A percentile compares a stretch with the other conserved stretches of the same genome.
Evolutionary conservation across 2,113 vertebrate species (phyloP).

Genomic region (Gavialis gangeticus): DNA sequence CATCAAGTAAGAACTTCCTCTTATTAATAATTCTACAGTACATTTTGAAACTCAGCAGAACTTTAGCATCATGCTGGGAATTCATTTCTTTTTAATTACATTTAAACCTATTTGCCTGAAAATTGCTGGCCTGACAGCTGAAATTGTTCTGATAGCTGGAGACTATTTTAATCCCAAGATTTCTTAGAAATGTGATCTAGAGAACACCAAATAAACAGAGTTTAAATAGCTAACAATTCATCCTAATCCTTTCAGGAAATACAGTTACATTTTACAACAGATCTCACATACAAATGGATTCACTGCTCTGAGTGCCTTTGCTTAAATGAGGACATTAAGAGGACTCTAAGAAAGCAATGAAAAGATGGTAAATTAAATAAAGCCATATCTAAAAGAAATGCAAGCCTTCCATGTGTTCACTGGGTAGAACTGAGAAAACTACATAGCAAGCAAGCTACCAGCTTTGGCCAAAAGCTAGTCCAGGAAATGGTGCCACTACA

Average conservation of each 20-base stretch:
- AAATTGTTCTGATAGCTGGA: conserved; percentile 35
- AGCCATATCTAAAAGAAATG: not conserved
- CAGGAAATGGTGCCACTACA: not conserved
- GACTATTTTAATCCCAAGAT: conserved; percentile 36
- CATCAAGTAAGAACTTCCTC: not conserved
- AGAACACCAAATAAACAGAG: not conserved
- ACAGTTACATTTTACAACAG: not conserved
- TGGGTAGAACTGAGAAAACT: not conserved
- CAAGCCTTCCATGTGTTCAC: not conserved
- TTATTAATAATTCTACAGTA: not conserved
- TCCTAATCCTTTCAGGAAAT: not conserved
- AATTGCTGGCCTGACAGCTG: conserved; percentile 28
- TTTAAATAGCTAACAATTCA: not conserved
- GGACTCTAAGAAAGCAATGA: not conserved
- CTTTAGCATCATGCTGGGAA: not conserved
- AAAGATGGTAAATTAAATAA: not conserved
- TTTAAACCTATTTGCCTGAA: conserved; percentile 9
- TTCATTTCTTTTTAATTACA: conserved; percentile 22
- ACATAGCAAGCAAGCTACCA: not conserved
- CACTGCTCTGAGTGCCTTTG: not conserved
- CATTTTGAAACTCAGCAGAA: not conserved
- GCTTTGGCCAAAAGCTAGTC: not conserved
- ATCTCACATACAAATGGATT: not conserved
- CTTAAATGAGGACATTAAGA: not conserved
- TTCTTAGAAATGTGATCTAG: not conserved